A percentile compares a stretch with the other conserved stretches of the same genome.
These are phyloP conservation scores for Protosalanx chinensis DNA, from an alignment of 2,797 vertebrate genomes.

Conservation along the genomic window DNA sequence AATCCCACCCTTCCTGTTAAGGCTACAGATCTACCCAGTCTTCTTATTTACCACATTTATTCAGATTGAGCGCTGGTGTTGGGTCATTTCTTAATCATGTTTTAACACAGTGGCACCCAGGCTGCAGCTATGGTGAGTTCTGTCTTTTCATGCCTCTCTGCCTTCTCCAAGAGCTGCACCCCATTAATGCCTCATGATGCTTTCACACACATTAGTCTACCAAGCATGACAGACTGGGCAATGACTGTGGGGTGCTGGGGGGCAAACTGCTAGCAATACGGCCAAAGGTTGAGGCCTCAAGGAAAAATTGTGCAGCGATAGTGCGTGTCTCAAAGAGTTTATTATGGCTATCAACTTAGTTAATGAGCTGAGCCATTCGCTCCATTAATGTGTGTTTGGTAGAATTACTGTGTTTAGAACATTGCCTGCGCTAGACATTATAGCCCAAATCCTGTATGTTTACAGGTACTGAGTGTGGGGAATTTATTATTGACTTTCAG, in stretches of 20 bases:
- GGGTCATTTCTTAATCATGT: neutral
- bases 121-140: conserved; percentile 24
- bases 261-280: neutral
- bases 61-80: neutral
- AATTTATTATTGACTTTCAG: neutral
- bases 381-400: neutral
- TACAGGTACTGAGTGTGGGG: too few relatives aligned
- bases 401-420: neutral
- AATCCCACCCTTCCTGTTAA: neutral
- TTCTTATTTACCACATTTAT: neutral
- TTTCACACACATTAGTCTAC: neutral
- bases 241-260: neutral
- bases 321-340: neutral
- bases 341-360: neutral
- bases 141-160: conserved; percentile 27
- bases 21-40: neutral
- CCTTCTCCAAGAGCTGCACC: conserved; percentile 7
- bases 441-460: neutral
- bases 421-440: neutral
- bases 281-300: neutral
- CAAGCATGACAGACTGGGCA: neutral
- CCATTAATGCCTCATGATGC: neutral
- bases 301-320: neutral
- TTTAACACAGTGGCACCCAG: neutral
- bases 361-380: neutral